Evolutionary conservation across 2,888 invertebrate genomes (phyloP).

Genomic region (Hirtodrosophila histrioides): DNA sequence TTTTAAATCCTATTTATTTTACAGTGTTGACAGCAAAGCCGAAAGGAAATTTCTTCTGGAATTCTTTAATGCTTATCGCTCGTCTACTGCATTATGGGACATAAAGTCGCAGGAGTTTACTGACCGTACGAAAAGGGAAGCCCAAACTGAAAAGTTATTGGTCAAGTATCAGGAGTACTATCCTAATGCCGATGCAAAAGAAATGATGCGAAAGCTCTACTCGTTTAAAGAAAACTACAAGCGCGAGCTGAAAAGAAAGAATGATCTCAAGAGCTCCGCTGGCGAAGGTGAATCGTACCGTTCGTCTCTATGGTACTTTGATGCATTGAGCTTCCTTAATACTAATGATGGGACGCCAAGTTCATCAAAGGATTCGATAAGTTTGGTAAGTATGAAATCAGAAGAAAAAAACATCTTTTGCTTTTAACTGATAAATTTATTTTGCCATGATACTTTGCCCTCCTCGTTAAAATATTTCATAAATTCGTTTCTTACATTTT

Average conservation of each 20-base stretch:
- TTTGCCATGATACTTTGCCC: too few relatives aligned
- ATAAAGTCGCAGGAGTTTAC: neutral
- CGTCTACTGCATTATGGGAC: neutral
- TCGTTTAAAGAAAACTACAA: neutral
- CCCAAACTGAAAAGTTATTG: neutral
- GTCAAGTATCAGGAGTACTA: neutral
- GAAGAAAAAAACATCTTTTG: too few relatives aligned
- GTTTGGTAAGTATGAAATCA: too few relatives aligned
- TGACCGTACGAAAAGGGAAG: neutral
- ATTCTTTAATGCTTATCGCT: slow-evolving; percentile 1
- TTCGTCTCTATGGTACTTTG: neutral
- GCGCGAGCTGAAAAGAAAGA: neutral
- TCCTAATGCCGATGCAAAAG: neutral
- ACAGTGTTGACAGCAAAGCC: too few relatives aligned
- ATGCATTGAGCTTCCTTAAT: neutral
- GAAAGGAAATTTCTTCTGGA: too few relatives aligned
- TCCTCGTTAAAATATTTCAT: too few relatives aligned
- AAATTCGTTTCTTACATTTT: too few relatives aligned
- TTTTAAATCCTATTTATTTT: too few relatives aligned
- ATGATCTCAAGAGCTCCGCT: neutral
- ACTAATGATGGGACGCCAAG: neutral
- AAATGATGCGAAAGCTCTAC: slow-evolving; percentile 1
- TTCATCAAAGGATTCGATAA: too few relatives aligned
- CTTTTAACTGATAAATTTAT: too few relatives aligned
- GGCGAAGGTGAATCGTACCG: neutral